Evolutionary conservation across 2,888 invertebrate genomes (phyloP).

Genomic region (Nemoura dubitans): DNA sequence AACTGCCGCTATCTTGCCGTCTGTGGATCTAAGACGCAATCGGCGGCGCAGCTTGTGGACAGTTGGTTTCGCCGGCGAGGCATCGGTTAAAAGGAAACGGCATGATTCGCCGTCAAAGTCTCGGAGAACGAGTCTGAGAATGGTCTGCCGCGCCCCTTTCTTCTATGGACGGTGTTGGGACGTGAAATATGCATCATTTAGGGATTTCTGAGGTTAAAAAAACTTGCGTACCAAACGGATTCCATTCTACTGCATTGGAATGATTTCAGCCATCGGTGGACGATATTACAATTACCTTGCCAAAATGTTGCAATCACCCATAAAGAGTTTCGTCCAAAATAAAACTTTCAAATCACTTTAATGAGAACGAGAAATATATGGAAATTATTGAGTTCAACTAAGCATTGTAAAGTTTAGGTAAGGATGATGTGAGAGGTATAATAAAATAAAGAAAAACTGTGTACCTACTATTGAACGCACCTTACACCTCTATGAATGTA

Average conservation of each 20-base stretch:
- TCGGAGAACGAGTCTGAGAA: no score
- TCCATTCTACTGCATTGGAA: no score
- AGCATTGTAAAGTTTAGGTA: not conserved
- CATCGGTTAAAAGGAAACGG: no score
- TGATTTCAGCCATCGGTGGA: not conserved
- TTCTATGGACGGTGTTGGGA: no score
- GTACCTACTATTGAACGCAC: not conserved
- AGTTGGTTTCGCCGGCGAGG: no score
- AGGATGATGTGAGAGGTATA: not conserved
- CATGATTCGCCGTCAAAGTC: no score
- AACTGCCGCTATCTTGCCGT: constrained; percentile 3
- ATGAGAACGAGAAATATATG: not conserved
- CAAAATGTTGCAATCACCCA: constrained; percentile 45
- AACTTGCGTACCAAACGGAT: no score
- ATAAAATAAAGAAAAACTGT: constrained; percentile 23
- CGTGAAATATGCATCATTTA: no score
- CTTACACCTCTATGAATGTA: not conserved
- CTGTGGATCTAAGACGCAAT: constrained; percentile 44
- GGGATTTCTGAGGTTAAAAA: no score
- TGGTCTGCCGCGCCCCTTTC: no score
- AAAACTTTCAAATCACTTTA: not conserved
- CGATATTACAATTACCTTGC: not conserved
- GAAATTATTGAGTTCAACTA: not conserved
- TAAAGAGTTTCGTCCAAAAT: constrained; percentile 50
- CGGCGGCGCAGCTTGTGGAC: constrained; percentile 20